Conservation (phyloP, 2,888 invertebrate genomes). For the Heliconius hortense region DNA sequence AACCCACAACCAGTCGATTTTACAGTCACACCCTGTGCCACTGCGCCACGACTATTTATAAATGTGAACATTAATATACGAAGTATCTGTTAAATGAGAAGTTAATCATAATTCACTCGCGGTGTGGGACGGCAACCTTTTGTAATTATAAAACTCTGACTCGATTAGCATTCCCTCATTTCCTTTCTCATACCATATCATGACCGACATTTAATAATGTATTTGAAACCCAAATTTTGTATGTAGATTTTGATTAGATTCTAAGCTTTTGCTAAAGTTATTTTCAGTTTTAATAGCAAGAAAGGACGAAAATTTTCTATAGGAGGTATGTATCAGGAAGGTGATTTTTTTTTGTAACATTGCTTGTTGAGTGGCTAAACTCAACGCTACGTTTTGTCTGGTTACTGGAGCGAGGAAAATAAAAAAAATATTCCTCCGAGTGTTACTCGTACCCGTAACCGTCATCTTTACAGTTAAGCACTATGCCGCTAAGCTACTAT, state of each 20-base stretch:
- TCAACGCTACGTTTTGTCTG: too few species aligned
- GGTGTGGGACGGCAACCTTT: background rate
- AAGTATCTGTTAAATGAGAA: background rate
- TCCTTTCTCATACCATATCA: slow-evolving; percentile 20
- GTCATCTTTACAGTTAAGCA: too few species aligned
- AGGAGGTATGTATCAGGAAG: too few species aligned
- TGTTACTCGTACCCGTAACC: too few species aligned
- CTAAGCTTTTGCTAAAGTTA: background rate
- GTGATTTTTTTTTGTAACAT: too few species aligned
- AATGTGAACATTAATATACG: background rate
- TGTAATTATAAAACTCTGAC: slow-evolving; percentile 19
- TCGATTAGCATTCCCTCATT: slow-evolving; percentile 24
- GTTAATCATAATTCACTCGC: background rate
- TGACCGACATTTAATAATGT: slow-evolving; percentile 2
- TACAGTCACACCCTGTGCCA: too few species aligned
- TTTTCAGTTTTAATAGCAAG: background rate
- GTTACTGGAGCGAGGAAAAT: too few species aligned
- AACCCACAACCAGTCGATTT: background rate
- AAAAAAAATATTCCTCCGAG: too few species aligned
- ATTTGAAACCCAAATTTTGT: background rate
- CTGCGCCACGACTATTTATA: too few species aligned
- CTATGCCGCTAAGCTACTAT: too few species aligned
- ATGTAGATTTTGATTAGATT: slow-evolving; percentile 6
- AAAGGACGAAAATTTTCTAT: too few species aligned
- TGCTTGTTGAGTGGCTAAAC: too few species aligned